phyloP scores from a whole-genome alignment of 2,888 invertebrate genomes.

The Drosophila cracens region DNA sequence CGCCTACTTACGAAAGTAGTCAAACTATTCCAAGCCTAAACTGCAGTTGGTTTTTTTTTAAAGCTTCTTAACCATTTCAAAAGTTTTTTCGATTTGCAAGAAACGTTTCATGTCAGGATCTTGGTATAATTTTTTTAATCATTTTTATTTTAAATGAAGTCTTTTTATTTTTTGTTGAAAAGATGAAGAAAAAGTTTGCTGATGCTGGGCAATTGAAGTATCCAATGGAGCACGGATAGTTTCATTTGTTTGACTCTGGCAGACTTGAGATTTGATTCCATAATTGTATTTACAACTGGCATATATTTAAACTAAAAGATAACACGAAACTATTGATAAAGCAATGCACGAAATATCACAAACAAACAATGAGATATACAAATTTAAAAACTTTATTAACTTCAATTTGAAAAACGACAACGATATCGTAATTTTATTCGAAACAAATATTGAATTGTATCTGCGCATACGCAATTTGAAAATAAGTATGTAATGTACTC shows the following conservation, averaged over 20 bases:
- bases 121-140: background rate
- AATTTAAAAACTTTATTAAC: conserved; percentile 72
- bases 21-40: conserved; percentile 45
- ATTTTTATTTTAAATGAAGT: background rate
- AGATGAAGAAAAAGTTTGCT: conserved; percentile 10
- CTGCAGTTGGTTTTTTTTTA: conserved; percentile 62
- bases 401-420: conserved; percentile 72
- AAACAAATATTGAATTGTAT: conserved; percentile 74
- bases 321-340: conserved; percentile 40
- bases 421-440: conserved; percentile 78
- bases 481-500: conserved; percentile 74
- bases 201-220: conserved; percentile 35
- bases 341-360: conserved; percentile 41
- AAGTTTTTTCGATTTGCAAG: conserved; percentile 44
- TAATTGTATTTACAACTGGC: conserved; percentile 39
- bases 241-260: conserved; percentile 22
- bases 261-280: conserved; percentile 2
- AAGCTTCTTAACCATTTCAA: background rate
- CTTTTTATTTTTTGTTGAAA: conserved; percentile 2
- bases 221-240: conserved; percentile 72
- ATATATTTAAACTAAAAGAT: conserved; percentile 21
- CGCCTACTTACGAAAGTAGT: conserved; percentile 12
- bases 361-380: conserved; percentile 26
- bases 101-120: conserved; percentile 39
- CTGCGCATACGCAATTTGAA: conserved; percentile 72